Evolutionary conservation across 2,797 vertebrate species (phyloP).

Genomic region (Neopelma chrysocephalum): DNA sequence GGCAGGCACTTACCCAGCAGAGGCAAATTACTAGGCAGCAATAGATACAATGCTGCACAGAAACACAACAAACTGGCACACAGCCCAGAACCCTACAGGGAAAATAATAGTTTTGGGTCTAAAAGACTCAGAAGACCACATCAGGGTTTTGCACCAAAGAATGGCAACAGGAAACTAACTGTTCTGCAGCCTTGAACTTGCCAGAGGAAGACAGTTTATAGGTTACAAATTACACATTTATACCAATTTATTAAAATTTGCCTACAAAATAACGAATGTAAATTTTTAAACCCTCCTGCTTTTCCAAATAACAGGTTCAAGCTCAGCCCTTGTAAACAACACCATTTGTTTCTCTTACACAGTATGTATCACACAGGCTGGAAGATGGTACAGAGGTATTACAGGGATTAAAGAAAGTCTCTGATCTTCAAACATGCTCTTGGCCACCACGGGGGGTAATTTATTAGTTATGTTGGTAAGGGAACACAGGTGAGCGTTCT

Average conservation of each 20-base stretch:
- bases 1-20: background rate
- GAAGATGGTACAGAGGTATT: background rate
- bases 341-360: background rate
- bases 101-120: slow-evolving; percentile 1
- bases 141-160: background rate
- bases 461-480: background rate
- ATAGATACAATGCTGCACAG: background rate
- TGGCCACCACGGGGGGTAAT: background rate
- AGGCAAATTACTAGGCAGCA: slow-evolving; percentile 6
- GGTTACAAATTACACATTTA: background rate
- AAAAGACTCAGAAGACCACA: background rate
- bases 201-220: background rate
- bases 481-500: background rate
- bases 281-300: background rate
- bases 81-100: background rate
- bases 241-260: background rate
- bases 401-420: background rate
- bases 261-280: background rate
- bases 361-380: background rate
- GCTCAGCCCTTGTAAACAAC: background rate
- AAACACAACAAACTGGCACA: background rate
- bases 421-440: background rate
- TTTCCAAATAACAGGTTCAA: background rate
- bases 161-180: background rate
- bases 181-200: background rate